Evolutionary conservation across 2,888 invertebrate species (phyloP), one percentile per base, ranked within the genome.

Genomic region (Tipula lateralis): DNA sequence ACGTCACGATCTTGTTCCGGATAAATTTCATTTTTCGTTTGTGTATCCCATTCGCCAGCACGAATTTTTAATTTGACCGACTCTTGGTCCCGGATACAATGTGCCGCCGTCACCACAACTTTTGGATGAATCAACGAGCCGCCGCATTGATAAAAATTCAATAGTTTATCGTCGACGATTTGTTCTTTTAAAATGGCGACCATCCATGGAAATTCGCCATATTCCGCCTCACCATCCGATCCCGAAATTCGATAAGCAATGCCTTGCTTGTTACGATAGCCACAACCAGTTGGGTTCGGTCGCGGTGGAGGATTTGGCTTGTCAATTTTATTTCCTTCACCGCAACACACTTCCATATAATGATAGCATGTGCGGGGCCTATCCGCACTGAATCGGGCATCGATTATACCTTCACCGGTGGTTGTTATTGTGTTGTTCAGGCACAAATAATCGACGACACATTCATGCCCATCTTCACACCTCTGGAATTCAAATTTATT

Each of bases 1-100:
- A 95, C 94, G 4, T 91, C 90, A 2, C 94, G 91, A 88, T 96
- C 95, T 87, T 95, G 94, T 88, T 94, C 94, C 0, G 93, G 92
- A 85, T 91, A 92, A 0, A 93, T 0, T 95, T 95, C n/a, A n/a
- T n/a, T n/a, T n/a, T n/a, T n/a, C n/a, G n/a, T n/a, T n/a, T n/a
- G n/a, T n/a, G n/a, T n/a, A 89, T 96, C 96, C 96, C 96, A 96
- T 90, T 96, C 96, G 0, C 96, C 96, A 0, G 94, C 94, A 0
- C 96, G 91, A 1, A 95, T 91, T 50, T 89, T 87, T 2, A 92
- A 87, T 66, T 87, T 84, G 19, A 86, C 84, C 0, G 87, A 85
- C 0, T 86, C 83, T 29, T 88, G 88, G 32, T 87, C 87, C 1
- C 87, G 82, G 29, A 95, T 93, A 88, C 95, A 95, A 89, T 97